A percentile compares a stretch with the other conserved stretches of the same genome.
These are phyloP conservation scores for Axea sp. DNA, from an alignment of 2,888 invertebrate genomes.

Conservation along the genomic window DNA sequence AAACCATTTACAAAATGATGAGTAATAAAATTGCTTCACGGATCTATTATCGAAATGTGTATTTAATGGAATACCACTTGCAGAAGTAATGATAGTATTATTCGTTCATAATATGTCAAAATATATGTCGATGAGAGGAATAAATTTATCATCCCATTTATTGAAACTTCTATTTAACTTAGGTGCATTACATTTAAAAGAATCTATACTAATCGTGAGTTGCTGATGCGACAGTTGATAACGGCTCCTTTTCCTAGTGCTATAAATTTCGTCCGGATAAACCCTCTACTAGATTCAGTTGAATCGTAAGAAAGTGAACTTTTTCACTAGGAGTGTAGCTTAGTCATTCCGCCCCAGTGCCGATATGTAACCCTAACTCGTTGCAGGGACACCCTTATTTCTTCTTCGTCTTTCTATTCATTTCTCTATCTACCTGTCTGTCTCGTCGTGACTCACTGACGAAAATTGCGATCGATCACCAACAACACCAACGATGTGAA, in stretches of 20 bases:
- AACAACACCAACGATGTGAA: constrained; percentile 51
- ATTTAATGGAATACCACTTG: constrained; percentile 29
- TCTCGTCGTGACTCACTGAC: constrained; percentile 67
- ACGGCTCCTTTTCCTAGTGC: constrained; percentile 44
- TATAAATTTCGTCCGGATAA: constrained; percentile 55
- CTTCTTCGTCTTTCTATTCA: constrained; percentile 19
- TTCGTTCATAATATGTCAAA: constrained; percentile 12
- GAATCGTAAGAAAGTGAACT: constrained; percentile 63
- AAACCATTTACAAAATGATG: constrained; percentile 40
- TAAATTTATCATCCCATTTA: constrained; percentile 30
- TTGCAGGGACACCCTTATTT: constrained; percentile 51
- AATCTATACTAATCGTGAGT: constrained; percentile 56
- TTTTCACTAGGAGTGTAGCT: constrained; percentile 63
- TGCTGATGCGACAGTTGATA: constrained; percentile 58
- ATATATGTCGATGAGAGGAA: constrained; percentile 12
- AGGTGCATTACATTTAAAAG: constrained; percentile 41
- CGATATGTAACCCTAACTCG: constrained; percentile 61
- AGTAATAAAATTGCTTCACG: constrained; percentile 48
- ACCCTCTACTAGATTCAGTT: constrained; percentile 51
- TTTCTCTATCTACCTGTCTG: constrained; percentile 53
- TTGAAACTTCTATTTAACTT: constrained; percentile 32
- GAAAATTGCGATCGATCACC: constrained; percentile 76
- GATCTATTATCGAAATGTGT: constrained; percentile 15
- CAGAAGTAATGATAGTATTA: constrained; percentile 17
- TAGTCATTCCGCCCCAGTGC: constrained; percentile 64